Evolutionary conservation across 1,140 invertebrate species (phyloP), one percentile per base, ranked within the genome.

Genomic region (Charaxes varanes): DNA sequence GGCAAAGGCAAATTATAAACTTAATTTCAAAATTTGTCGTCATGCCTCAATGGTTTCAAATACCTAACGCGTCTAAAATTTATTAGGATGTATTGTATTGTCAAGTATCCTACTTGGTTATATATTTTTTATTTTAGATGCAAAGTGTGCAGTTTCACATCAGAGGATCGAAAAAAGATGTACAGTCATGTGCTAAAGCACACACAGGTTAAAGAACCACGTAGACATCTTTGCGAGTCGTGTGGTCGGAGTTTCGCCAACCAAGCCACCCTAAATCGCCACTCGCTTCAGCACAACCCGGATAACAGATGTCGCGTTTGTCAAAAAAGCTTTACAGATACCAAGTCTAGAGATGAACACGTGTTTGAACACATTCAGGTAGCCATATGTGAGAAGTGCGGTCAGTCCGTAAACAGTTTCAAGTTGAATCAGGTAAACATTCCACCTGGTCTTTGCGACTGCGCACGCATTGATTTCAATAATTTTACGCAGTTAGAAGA

Each of bases 61-160:
- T n/a, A n/a, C n/a, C n/a, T n/a, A n/a, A n/a, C n/a, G n/a, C n/a
- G n/a, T n/a, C n/a, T n/a, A n/a, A n/a, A n/a, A n/a, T n/a, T n/a
- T n/a, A n/a, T n/a, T n/a, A n/a, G n/a, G n/a, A n/a, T n/a, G n/a
- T n/a, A n/a, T n/a, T n/a, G n/a, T n/a, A n/a, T n/a, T n/a, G n/a
- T n/a, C n/a, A n/a, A n/a, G n/a, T n/a, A n/a, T n/a, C n/a, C n/a
- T n/a, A n/a, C n/a, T n/a, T n/a, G n/a, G n/a, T n/a, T n/a, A n/a
- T n/a, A n/a, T n/a, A n/a, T n/a, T n/a, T n/a, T n/a, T 22, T 17
- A 22, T 76, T 78, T 8, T 62, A 82, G 78, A 36, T 82, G 78
- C 41, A 82, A 80, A 62, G 42, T 78, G 30, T 82, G 78, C 41
- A 56, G 41, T 31, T 52, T 58, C 21, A 65, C 61, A 21, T 69